Conservation (phyloP, 2,113 vertebrate species). For the cattle (Bos taurus) region DNA sequence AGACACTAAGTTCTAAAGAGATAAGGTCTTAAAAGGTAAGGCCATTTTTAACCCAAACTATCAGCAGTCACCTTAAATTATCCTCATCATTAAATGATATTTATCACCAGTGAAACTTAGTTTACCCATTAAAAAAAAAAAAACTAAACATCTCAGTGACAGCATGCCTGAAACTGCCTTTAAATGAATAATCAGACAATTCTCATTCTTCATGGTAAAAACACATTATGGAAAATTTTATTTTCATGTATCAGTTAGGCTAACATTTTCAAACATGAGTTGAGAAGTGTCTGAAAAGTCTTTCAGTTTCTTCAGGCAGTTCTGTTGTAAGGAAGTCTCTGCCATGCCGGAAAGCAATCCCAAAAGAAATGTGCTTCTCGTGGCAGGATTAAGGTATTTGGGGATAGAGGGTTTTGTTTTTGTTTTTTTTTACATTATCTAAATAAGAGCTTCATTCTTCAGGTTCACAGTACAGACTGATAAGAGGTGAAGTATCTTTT, state of each 20-base stretch:
- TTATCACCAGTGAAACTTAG: background rate
- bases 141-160: background rate
- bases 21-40: conserved; percentile 3
- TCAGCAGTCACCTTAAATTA: background rate
- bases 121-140: background rate
- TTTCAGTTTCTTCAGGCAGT: background rate
- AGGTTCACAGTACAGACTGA: background rate
- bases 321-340: background rate
- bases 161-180: background rate
- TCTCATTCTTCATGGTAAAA: conserved; percentile 16
- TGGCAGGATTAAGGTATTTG: background rate
- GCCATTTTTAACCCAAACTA: conserved; percentile 30
- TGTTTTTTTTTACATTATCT: background rate
- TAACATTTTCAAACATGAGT: background rate
- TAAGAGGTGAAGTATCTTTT: background rate
- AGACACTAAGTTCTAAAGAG: background rate
- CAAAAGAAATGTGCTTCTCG: background rate
- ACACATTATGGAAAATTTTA: background rate
- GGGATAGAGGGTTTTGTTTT: background rate
- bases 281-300: background rate
- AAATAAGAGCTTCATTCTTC: background rate
- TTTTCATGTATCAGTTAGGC: background rate
- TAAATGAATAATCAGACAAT: background rate
- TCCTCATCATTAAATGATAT: background rate
- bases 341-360: background rate